Conservation (phyloP, 1,140 invertebrate species). For the Diachasma alloeum region DNA sequence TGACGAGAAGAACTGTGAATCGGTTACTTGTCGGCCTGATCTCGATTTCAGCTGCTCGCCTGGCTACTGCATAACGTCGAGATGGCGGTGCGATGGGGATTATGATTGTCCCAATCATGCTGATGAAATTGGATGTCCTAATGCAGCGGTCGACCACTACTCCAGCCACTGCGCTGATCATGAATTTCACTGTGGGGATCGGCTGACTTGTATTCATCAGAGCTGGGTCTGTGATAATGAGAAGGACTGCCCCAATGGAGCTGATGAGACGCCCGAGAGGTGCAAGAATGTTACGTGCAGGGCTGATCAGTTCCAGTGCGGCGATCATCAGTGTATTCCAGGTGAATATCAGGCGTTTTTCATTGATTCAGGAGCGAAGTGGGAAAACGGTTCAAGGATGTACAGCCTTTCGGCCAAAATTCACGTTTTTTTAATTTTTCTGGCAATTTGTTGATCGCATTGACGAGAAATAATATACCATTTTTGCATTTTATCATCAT, state of each 20-base stretch:
- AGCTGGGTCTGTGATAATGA: constrained; percentile 89
- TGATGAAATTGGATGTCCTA: constrained; percentile 76
- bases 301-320: constrained; percentile 84
- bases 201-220: constrained; percentile 85
- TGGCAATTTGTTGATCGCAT: too few relatives aligned
- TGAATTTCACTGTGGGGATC: constrained; percentile 88
- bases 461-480: too few relatives aligned
- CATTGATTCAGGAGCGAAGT: too few relatives aligned
- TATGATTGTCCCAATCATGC: constrained; percentile 81
- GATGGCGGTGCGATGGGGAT: constrained; percentile 88
- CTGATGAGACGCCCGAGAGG: constrained; percentile 75
- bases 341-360: constrained; percentile 37
- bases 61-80: constrained; percentile 73
- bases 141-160: constrained; percentile 34
- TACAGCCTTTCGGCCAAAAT: too few relatives aligned
- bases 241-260: constrained; percentile 83
- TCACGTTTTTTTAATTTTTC: too few relatives aligned
- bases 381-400: too few relatives aligned
- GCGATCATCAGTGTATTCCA: constrained; percentile 80
- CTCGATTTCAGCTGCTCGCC: constrained; percentile 76
- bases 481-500: too few relatives aligned
- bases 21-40: constrained; percentile 71
- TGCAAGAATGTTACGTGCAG: constrained; percentile 83
- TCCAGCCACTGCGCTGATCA: constrained; percentile 69
- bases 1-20: constrained; percentile 81